phyloP scores from a whole-genome alignment of 2,113 vertebrate species.

The Myanophis thanlyinensis region DNA sequence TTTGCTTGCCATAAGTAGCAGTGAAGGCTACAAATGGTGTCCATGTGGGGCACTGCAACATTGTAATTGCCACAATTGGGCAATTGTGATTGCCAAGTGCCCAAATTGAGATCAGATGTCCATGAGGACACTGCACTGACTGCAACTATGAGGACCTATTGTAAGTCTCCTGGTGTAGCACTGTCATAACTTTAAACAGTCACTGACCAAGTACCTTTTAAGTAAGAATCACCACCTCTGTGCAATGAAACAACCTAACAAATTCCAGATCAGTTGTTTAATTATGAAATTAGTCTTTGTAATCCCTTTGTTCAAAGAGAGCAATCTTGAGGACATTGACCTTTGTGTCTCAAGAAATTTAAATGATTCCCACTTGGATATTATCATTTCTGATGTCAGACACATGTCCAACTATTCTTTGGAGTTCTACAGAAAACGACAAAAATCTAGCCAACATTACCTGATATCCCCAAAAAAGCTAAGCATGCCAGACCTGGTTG shows the following conservation, averaged over 20 bases:
- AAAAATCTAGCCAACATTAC: neutral
- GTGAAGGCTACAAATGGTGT: neutral
- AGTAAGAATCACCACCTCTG: neutral
- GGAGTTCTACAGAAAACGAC: neutral
- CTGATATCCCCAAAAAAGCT: neutral
- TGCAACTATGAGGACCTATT: neutral
- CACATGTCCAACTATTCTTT: neutral
- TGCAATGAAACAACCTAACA: neutral
- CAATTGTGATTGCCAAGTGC: neutral
- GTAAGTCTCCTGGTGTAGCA: neutral
- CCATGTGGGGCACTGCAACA: neutral
- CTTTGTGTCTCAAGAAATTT: neutral
- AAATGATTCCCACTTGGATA: neutral
- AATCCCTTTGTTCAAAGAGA: neutral
- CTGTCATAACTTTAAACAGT: neutral
- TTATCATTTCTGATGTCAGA: neutral
- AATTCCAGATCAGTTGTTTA: neutral
- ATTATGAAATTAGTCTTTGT: neutral
- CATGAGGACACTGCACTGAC: neutral
- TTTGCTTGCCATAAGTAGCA: neutral
- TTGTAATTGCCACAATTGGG: neutral
- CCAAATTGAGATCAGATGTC: neutral
- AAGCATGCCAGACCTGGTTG: neutral
- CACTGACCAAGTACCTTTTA: neutral
- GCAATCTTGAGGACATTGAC: neutral